Base-by-base conservation (phyloP, 1,140 invertebrate species). In the Hyposmocoma kahamanoa region DNA sequence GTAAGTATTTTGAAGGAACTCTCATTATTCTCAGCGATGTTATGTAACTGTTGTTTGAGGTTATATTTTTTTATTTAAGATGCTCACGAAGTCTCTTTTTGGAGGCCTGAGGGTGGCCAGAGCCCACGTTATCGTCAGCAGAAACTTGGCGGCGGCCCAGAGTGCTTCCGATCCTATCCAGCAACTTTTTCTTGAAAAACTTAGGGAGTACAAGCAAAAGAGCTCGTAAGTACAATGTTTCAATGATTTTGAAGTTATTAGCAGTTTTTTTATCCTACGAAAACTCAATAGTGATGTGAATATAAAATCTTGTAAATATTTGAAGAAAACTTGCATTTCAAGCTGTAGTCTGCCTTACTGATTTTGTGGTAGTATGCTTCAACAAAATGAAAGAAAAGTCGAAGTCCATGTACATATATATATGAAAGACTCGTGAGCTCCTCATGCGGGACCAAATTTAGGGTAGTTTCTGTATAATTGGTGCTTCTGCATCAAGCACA, bases 131-230 rank as follows among this genome's bases (percentile, higher is more conserved):
- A 56, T 89, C 11, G 59, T 84, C 38, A 88, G 84, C 26, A 88
- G 93, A 21, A 93, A 92, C 69, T 79, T 94, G 44, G 73, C 90
- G 48, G 91, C 91, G 9, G 92, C 93, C 17, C 90, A 93, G 67
- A 93, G 93, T 72, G 92, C 91, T 3, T 87, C 88, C 3, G 97
- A 98, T 81, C 96, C 96, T 4, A 96, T 98, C 71, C 97, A 98
- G 74, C 93, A 98, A 84, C 79, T 98, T 19, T 98, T 98, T 77
- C 63, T 98, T 30, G 94, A 98, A 44, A 98, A 98, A 91, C 91
- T 98, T 55, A 90, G 91, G 42, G 96, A 97, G 87, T 98, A 97
- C 86, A 94, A 91, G 63, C 85, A 91, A 53, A 84, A 85, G 62
- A 85, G 82, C 64, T 50, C 66, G 82, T 85, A 74, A 72, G 80